A percentile compares a stretch with the other conserved stretches of the same genome.
These are phyloP conservation scores for Ephialtes manifestator DNA, from an alignment of 2,888 invertebrate genomes.

Conservation along the genomic window DNA sequence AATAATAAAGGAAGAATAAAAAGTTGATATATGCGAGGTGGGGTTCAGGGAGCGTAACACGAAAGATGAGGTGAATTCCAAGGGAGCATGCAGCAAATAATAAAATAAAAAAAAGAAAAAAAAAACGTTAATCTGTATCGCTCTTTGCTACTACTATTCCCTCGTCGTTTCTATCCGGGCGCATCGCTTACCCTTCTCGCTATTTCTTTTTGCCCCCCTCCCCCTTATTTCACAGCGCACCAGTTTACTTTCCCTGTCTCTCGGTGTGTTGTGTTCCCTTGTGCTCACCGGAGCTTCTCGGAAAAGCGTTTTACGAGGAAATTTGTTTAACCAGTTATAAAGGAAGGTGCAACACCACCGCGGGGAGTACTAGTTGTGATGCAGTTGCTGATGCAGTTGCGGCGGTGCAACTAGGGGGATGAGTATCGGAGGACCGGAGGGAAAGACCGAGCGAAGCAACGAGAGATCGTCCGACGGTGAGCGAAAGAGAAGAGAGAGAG, in stretches of 20 bases:
- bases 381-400: slow-evolving; percentile 53
- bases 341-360: slow-evolving; percentile 76
- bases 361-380: slow-evolving; percentile 56
- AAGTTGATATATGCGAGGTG: slow-evolving; percentile 17
- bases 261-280: slow-evolving; percentile 12
- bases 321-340: slow-evolving; percentile 82
- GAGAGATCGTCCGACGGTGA: slow-evolving; percentile 35
- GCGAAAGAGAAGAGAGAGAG: slow-evolving; percentile 55
- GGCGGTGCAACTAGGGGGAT: slow-evolving; percentile 69
- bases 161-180: slow-evolving; percentile 14
- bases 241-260: slow-evolving; percentile 4
- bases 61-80: slow-evolving; percentile 49
- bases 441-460: slow-evolving; percentile 31
- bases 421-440: slow-evolving; percentile 62
- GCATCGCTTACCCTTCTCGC: slow-evolving; percentile 14
- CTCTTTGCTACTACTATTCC: slow-evolving; percentile 9
- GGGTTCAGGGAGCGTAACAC: slow-evolving; percentile 48
- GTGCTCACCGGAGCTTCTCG: slow-evolving; percentile 70
- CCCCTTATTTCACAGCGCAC: slow-evolving; percentile 20
- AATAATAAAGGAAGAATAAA: slow-evolving; percentile 33
- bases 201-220: background rate
- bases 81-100: slow-evolving; percentile 7
- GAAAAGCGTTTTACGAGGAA: slow-evolving; percentile 81
- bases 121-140: slow-evolving; percentile 12
- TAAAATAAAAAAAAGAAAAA: no score